phyloP scores from a whole-genome alignment of 2,113 vertebrate species.

The Microtus montanus region DNA sequence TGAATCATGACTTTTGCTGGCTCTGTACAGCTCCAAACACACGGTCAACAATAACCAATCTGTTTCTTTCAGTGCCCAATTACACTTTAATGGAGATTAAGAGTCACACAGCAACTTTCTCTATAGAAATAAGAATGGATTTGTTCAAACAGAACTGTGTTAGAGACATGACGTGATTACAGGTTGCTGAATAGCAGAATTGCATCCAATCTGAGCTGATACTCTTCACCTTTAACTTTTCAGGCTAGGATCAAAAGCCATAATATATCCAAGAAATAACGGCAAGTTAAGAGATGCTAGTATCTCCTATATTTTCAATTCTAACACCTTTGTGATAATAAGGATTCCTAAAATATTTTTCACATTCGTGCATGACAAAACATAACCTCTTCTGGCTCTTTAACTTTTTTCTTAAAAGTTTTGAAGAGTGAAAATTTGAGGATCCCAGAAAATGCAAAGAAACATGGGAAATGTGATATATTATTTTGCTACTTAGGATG shows the following conservation, averaged over 20 bases:
- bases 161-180: conserved; percentile 3
- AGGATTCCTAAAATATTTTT: conserved; percentile 17
- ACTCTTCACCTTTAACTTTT: not conserved
- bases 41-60: not conserved
- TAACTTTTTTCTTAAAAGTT: not conserved
- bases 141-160: conserved; percentile 47
- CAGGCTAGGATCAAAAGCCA: not conserved
- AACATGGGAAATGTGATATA: not conserved
- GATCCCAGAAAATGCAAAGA: not conserved
- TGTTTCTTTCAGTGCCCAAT: conserved; percentile 53
- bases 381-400: not conserved
- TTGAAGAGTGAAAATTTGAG: not conserved
- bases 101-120: not conserved
- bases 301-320: not conserved
- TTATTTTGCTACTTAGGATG: not conserved
- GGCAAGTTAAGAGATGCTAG: not conserved
- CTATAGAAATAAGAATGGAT: conserved; percentile 26
- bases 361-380: not conserved
- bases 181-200: not conserved
- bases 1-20: conserved; percentile 34
- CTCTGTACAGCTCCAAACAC: not conserved
- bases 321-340: not conserved
- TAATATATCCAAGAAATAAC: conserved; percentile 28
- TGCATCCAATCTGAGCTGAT: not conserved
- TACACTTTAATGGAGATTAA: conserved; percentile 58